phyloP scores from a whole-genome alignment of 2,888 invertebrate genomes.

The Scrobipalpa costella region DNA sequence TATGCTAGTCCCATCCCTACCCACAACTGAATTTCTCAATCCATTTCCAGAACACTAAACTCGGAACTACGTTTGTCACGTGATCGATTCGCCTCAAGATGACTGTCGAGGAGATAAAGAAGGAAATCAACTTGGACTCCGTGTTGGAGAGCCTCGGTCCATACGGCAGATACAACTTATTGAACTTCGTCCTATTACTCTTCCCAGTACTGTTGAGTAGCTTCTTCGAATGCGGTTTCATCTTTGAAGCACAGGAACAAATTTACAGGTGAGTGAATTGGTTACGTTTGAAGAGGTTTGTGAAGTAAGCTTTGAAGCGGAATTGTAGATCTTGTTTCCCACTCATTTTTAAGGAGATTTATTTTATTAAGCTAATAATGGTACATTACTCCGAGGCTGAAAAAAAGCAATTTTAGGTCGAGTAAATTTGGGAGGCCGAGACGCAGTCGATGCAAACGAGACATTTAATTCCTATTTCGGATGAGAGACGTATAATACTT shows the following conservation, averaged over 20 bases:
- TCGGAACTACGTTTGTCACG: slow-evolving; percentile 22
- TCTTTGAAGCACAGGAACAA: slow-evolving; percentile 71
- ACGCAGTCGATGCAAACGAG: too few species aligned
- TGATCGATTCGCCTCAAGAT: not conserved
- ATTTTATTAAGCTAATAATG: too few species aligned
- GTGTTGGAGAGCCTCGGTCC: slow-evolving; percentile 72
- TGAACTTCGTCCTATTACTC: slow-evolving; percentile 68
- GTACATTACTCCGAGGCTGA: too few species aligned
- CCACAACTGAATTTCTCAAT: slow-evolving; percentile 42
- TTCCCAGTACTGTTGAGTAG: slow-evolving; percentile 69
- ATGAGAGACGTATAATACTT: too few species aligned
- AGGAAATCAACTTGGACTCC: slow-evolving; percentile 74
- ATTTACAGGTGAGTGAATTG: slow-evolving; percentile 58
- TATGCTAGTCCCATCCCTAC: not conserved
- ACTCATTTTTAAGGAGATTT: too few species aligned
- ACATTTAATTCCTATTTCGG: too few species aligned
- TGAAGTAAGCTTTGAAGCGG: too few species aligned
- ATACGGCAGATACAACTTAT: slow-evolving; percentile 69
- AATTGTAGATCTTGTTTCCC: too few species aligned
- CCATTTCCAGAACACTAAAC: slow-evolving; percentile 46
- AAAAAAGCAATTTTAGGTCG: too few species aligned
- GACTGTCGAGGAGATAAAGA: slow-evolving; percentile 63
- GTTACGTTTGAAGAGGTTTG: not conserved
- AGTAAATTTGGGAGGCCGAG: too few species aligned
- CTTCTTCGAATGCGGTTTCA: slow-evolving; percentile 74